These are phyloP conservation scores for Peromyscus maniculatus DNA, from an alignment of 2,113 vertebrate species.

Conservation along the genomic window DNA sequence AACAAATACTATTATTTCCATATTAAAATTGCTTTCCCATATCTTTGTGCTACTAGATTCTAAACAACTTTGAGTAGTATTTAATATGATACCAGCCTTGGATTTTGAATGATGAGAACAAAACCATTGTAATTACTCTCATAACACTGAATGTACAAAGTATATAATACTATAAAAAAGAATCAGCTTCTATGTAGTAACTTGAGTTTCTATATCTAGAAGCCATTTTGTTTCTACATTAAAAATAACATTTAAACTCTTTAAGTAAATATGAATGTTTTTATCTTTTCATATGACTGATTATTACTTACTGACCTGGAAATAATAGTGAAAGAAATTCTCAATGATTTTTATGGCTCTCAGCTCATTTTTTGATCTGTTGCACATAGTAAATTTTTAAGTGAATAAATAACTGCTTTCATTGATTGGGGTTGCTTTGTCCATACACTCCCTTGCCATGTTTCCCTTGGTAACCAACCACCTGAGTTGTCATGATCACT, in stretches of 20 bases:
- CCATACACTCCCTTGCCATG: background rate
- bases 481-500: background rate
- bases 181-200: background rate
- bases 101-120: constrained; percentile 47
- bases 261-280: background rate
- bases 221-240: constrained; percentile 31
- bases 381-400: background rate
- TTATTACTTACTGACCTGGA: background rate
- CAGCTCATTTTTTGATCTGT: background rate
- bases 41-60: background rate
- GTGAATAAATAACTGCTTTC: background rate
- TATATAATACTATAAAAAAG: constrained; percentile 12
- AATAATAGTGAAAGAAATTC: constrained; percentile 1
- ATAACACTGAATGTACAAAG: constrained; percentile 6
- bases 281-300: constrained; percentile 1
- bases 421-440: constrained; percentile 10
- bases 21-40: background rate
- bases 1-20: background rate
- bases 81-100: constrained; percentile 3
- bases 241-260: constrained; percentile 21
- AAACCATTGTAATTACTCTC: constrained; percentile 17
- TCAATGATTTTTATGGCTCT: background rate
- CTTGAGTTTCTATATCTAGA: background rate
- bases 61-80: constrained; percentile 34
- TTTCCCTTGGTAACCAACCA: constrained; percentile 27